A percentile compares a stretch with the other conserved stretches of the same genome.
phyloP scores from a whole-genome alignment of 2,113 vertebrate genomes.

The Centropus unirufus region DNA sequence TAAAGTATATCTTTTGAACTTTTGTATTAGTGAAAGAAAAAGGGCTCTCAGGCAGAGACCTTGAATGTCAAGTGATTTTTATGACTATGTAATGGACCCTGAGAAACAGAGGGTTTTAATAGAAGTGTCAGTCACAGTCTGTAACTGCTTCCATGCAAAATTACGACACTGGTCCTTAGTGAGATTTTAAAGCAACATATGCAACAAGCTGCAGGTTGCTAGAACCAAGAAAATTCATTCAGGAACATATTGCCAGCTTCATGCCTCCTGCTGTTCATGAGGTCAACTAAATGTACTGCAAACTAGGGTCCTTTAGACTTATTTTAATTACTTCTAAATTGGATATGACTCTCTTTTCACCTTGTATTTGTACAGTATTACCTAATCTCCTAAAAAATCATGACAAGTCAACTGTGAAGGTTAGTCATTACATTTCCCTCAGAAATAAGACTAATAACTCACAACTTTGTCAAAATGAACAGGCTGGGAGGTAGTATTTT shows the following conservation, averaged over 20 bases:
- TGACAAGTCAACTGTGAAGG: conserved; percentile 1
- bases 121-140: not conserved
- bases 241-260: not conserved
- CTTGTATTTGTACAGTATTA: not conserved
- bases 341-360: not conserved
- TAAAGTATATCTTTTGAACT: not conserved
- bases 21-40: not conserved
- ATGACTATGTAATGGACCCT: not conserved
- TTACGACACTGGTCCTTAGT: not conserved
- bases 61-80: conserved; percentile 16
- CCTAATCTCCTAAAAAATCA: not conserved
- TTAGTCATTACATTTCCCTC: not conserved
- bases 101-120: not conserved
- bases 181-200: not conserved
- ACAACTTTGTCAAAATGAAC: conserved; percentile 25
- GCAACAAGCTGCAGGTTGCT: not conserved
- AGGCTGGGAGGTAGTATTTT: not conserved
- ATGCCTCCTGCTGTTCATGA: not conserved
- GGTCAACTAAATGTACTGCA: not conserved
- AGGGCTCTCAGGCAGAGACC: not conserved
- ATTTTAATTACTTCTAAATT: conserved; percentile 22
- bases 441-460: conserved; percentile 4
- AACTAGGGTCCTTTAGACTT: not conserved
- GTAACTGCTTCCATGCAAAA: not conserved
- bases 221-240: not conserved